These are phyloP conservation scores for Pachypanchax playfairii DNA, from an alignment of 2,113 vertebrate genomes.

Conservation along the genomic window DNA sequence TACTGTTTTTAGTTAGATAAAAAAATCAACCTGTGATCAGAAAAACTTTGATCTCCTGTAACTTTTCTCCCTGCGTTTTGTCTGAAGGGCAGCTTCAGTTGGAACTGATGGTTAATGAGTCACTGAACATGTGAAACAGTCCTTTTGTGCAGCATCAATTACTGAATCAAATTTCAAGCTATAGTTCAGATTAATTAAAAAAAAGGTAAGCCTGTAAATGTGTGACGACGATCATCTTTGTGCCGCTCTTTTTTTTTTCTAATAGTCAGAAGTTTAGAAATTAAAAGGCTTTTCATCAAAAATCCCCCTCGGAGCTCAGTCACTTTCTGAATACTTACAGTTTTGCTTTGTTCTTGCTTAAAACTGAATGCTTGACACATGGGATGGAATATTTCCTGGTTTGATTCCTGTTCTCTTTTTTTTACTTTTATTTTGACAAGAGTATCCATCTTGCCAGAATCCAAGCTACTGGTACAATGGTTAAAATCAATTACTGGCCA, in stretches of 20 bases:
- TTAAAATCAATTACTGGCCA: constrained; percentile 1
- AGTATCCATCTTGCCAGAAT: not conserved
- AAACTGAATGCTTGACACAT: not conserved
- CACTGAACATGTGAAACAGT: no score
- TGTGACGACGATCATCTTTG: no score
- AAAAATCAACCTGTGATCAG: no score
- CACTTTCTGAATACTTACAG: not conserved
- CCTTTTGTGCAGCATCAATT: no score
- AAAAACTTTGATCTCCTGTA: no score
- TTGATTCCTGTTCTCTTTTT: not conserved
- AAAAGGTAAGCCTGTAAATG: no score
- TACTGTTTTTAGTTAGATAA: no score
- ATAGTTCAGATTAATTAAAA: no score
- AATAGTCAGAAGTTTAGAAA: not conserved
- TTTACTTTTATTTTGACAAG: not conserved
- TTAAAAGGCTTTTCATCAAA: not conserved
- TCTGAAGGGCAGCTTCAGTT: no score
- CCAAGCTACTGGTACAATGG: not conserved
- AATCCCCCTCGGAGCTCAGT: not conserved
- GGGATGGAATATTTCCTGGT: not conserved
- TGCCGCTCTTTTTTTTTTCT: not conserved
- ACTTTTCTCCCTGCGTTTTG: no score
- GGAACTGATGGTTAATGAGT: no score
- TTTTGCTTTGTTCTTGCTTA: not conserved
- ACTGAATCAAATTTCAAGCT: no score